phyloP scores from a whole-genome alignment of 2,888 invertebrate genomes.

The Lamellibrachia satsuma region DNA sequence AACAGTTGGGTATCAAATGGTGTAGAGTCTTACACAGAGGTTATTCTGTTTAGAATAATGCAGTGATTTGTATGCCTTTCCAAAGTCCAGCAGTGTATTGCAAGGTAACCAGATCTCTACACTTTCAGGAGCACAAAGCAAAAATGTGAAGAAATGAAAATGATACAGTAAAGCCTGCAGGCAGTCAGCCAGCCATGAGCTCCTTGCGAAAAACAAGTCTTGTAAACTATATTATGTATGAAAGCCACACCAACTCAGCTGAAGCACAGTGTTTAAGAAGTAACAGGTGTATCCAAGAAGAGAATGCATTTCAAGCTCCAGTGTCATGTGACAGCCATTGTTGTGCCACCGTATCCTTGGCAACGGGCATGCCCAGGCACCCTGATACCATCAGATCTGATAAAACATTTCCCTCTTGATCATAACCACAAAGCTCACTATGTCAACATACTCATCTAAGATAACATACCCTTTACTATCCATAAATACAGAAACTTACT shows the following conservation, averaged over 20 bases:
- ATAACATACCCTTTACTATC: neutral
- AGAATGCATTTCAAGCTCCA: neutral
- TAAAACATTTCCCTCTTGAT: neutral
- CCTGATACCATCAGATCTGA: neutral
- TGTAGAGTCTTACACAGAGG: neutral
- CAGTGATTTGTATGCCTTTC: neutral
- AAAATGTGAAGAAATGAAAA: neutral
- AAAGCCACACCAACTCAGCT: neutral
- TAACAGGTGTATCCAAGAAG: neutral
- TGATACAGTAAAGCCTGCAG: neutral
- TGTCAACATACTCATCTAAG: neutral
- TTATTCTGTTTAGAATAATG: neutral
- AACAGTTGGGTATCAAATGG: neutral
- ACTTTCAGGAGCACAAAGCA: neutral
- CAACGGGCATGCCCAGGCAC: neutral
- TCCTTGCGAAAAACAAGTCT: neutral
- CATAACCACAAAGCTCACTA: neutral
- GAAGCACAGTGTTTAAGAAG: neutral
- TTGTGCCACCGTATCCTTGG: neutral
- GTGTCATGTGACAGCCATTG: neutral
- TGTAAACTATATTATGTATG: neutral
- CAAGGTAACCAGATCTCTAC: neutral
- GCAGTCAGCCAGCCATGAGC: neutral
- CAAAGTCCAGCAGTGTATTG: neutral
- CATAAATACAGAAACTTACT: slow-evolving; percentile 10